Conservation (phyloP, 1,140 invertebrate genomes). For the Prorops nasuta region DNA sequence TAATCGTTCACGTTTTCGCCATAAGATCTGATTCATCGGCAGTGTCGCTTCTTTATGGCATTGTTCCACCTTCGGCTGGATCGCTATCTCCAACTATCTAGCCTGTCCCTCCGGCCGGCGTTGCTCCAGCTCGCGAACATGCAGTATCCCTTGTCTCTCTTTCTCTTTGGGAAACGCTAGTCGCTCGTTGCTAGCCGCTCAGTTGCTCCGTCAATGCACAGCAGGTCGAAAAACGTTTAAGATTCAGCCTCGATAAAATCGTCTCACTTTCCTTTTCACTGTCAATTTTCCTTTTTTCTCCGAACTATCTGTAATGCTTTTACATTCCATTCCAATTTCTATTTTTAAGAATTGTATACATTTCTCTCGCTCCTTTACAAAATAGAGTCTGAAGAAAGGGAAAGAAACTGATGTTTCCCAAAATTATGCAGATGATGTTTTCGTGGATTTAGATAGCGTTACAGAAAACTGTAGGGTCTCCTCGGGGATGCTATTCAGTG, state of each 20-base stretch:
- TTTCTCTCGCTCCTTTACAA: too few species aligned
- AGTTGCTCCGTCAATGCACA: neutral
- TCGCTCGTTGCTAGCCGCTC: constrained; percentile 8
- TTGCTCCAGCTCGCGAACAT: neutral
- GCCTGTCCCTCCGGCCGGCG: constrained; percentile 21
- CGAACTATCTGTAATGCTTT: too few species aligned
- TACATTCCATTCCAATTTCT: too few species aligned
- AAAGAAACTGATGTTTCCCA: too few species aligned
- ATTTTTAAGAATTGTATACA: too few species aligned
- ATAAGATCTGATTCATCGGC: constrained; percentile 47
- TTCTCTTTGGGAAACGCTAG: constrained; percentile 20
- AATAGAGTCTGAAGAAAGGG: too few species aligned
- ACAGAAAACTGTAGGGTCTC: too few species aligned
- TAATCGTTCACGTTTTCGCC: constrained; percentile 57
- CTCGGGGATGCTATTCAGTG: too few species aligned
- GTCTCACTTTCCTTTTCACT: neutral
- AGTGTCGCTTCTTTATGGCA: constrained; percentile 47
- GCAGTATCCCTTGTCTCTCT: neutral
- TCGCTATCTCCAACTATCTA: constrained; percentile 53
- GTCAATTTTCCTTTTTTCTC: too few species aligned
- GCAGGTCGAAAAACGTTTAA: constrained; percentile 26
- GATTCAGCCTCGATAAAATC: constrained; percentile 26
- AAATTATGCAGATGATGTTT: too few species aligned
- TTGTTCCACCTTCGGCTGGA: constrained; percentile 44
- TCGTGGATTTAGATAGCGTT: too few species aligned